Percentiles rank a stretch among this genome's conserved stretches.
These are phyloP conservation scores for Ardeotis arabs DNA, from an alignment of 2,113 vertebrate genomes.

Conservation along the genomic window DNA sequence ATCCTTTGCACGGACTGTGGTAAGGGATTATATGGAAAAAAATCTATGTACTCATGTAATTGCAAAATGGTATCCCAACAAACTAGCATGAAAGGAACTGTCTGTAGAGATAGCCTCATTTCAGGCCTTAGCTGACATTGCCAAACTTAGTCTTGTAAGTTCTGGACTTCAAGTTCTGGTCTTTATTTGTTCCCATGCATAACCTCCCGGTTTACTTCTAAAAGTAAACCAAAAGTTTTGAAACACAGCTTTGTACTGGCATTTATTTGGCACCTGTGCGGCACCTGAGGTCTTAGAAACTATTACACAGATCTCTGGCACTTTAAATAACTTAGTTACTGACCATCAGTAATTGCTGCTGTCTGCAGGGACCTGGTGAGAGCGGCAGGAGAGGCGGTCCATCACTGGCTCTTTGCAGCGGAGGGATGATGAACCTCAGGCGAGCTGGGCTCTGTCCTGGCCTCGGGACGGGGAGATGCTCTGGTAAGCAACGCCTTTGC, in stretches of 20 bases:
- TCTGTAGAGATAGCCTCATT: neutral
- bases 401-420: neutral
- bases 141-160: neutral
- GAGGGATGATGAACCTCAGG: neutral
- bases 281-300: neutral
- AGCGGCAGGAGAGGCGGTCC: neutral
- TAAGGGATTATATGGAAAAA: neutral
- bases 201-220: neutral
- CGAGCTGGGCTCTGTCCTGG: rapidly evolving
- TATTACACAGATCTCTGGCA: constrained; percentile 2
- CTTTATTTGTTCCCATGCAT: neutral
- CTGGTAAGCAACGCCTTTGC: neutral
- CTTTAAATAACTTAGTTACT: neutral
- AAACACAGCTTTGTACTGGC: neutral
- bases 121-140: neutral
- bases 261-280: neutral
- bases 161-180: neutral
- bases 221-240: neutral
- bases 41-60: neutral
- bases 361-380: neutral
- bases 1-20: neutral
- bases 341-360: neutral
- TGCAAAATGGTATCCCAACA: neutral
- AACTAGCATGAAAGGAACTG: neutral
- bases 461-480: neutral